phyloP scores from a whole-genome alignment of 2,797 vertebrate species.

The Brachymystax lenok region DNA sequence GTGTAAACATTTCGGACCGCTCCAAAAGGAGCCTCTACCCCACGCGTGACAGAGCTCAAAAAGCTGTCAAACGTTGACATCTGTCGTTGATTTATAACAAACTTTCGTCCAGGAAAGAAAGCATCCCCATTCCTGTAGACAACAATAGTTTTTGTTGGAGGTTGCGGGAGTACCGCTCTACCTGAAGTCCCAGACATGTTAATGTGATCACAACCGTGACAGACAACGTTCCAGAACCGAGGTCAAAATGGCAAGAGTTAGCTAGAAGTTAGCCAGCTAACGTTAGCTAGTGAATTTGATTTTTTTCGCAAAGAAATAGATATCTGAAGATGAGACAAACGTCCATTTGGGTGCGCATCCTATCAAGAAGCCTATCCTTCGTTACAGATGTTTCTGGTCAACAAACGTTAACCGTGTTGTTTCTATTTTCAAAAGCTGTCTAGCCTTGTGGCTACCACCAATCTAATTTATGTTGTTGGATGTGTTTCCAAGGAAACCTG shows the following conservation, averaged over 20 bases:
- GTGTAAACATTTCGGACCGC: slow-evolving; percentile 76
- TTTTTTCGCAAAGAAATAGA: slow-evolving; percentile 20
- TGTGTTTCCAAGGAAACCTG: slow-evolving; percentile 35
- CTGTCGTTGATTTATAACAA: slow-evolving; percentile 70
- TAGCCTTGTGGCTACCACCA: neutral
- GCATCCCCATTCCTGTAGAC: slow-evolving; percentile 79
- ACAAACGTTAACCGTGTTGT: neutral
- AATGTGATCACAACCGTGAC: neutral
- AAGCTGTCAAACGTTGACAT: slow-evolving; percentile 73
- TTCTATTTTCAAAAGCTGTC: neutral
- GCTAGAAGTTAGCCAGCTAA: slow-evolving; percentile 7
- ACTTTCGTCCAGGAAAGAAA: slow-evolving; percentile 69
- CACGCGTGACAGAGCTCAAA: slow-evolving; percentile 65
- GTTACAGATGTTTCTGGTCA: neutral
- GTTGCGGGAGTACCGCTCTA: slow-evolving; percentile 31
- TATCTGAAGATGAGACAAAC: slow-evolving; percentile 54
- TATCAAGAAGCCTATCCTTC: slow-evolving; percentile 36
- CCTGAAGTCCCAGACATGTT: slow-evolving; percentile 34
- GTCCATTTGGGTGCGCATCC: slow-evolving; percentile 33
- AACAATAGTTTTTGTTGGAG: slow-evolving; percentile 65
- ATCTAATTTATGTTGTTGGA: slow-evolving; percentile 15
- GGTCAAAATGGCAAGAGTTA: slow-evolving; percentile 35
- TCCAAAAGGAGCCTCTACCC: slow-evolving; percentile 68
- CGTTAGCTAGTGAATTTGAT: slow-evolving; percentile 15
- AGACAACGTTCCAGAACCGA: neutral